Evolutionary conservation across 2,888 invertebrate species (phyloP).

Genomic region (Brachylomia viminalis): DNA sequence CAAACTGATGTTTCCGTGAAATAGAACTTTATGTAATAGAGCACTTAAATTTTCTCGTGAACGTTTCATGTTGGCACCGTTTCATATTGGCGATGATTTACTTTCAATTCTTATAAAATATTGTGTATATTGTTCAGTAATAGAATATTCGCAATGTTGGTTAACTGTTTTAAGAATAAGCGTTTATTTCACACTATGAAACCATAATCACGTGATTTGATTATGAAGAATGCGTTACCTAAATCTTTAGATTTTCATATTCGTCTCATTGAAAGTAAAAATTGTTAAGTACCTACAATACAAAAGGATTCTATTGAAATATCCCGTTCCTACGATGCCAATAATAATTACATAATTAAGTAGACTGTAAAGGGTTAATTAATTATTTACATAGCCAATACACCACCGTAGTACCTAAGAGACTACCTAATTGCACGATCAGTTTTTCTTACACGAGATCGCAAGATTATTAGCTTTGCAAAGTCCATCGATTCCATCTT

Average conservation of each 20-base stretch:
- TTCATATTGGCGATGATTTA: constrained; percentile 58
- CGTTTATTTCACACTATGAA: neutral
- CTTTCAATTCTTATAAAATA: constrained; percentile 44
- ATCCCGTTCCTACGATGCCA: no score
- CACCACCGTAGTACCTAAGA: neutral
- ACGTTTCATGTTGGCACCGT: constrained; percentile 50
- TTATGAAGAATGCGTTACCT: neutral
- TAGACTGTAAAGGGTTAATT: neutral
- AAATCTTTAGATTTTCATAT: neutral
- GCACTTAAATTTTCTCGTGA: constrained; percentile 48
- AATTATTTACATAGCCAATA: constrained; percentile 6
- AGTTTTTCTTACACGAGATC: constrained; percentile 32
- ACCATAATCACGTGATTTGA: neutral
- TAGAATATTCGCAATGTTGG: constrained; percentile 29
- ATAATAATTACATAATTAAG: no score
- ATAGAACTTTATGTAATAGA: constrained; percentile 50
- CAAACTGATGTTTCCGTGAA: constrained; percentile 46
- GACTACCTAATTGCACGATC: constrained; percentile 12
- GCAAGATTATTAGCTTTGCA: neutral
- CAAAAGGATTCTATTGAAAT: neutral
- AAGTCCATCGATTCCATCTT: constrained; percentile 23
- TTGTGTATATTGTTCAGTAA: constrained; percentile 31
- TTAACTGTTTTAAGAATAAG: constrained; percentile 15
- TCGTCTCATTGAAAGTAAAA: neutral
- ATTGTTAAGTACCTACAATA: constrained; percentile 8